phyloP scores from a whole-genome alignment of 2,888 invertebrate species.

The Pterobdella sp. region DNA sequence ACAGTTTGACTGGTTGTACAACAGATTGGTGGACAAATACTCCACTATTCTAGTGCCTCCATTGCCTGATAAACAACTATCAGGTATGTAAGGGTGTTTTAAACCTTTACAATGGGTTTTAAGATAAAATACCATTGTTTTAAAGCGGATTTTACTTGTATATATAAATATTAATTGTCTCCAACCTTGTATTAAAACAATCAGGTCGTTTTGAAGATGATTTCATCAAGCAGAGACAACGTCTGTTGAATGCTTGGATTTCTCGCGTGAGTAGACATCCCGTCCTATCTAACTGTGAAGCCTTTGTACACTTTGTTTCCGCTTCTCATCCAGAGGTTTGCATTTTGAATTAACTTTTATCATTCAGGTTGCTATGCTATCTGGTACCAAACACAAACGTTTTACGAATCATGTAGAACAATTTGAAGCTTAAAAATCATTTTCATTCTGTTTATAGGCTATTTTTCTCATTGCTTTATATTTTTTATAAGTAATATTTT shows the following conservation, averaged over 20 bases:
- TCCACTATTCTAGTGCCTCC: slow-evolving; percentile 89
- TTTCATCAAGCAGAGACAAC: slow-evolving; percentile 85
- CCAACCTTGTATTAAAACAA: background rate
- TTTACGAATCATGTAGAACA: too few relatives aligned
- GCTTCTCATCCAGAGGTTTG: slow-evolving; percentile 65
- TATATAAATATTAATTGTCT: background rate
- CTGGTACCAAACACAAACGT: too few relatives aligned
- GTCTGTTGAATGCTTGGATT: slow-evolving; percentile 88
- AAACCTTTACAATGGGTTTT: too few relatives aligned
- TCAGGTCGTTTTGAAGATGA: slow-evolving; percentile 88
- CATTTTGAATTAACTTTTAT: too few relatives aligned
- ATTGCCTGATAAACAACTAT: slow-evolving; percentile 92
- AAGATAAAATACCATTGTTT: too few relatives aligned
- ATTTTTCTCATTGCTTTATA: too few relatives aligned
- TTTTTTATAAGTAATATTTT: too few relatives aligned
- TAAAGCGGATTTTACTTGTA: too few relatives aligned
- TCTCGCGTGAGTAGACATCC: slow-evolving; percentile 94
- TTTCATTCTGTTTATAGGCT: too few relatives aligned
- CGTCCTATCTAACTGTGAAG: slow-evolving; percentile 78
- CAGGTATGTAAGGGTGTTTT: too few relatives aligned
- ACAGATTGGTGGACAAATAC: slow-evolving; percentile 84
- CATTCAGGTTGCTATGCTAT: too few relatives aligned
- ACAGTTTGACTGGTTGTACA: slow-evolving; percentile 98
- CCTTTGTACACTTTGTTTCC: slow-evolving; percentile 88
- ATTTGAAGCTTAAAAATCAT: too few relatives aligned